Evolutionary conservation across 2,113 vertebrate species (phyloP), one percentile per base, ranked within the genome.

Genomic region (Lethenteron camtschaticum): DNA sequence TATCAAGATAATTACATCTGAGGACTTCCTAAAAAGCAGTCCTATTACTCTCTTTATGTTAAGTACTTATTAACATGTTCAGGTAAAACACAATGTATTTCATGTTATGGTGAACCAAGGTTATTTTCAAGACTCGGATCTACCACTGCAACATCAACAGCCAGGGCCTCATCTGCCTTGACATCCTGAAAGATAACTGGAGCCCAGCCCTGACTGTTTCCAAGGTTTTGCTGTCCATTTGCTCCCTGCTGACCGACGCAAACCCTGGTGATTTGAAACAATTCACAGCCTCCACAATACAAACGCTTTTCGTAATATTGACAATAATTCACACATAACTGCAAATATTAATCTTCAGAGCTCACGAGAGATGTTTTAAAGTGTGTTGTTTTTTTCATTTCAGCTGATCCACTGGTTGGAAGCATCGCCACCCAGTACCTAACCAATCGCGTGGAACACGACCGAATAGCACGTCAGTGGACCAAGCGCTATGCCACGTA

Each of bases 71-170:
- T 5, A 41, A 41, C 41, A 41, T 41, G 41, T 41, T 41, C 41
- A 41, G 41, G 5, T 41, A 41, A 41, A 6, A 41, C 72, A 63
- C 72, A 63, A 13, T 68, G 10, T 1, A 24, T 69, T 1, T 71
- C 68, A 9, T 57, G 20, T 12, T 74, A 58, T 74, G 12, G 1
- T 2, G 3, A 69, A 68, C 74, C 68, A 73, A 89, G 87, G 87
- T 89, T 78, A 89, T 86, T 76, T 89, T 89, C 78, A 85, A 86
- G 69, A 89, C 86, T 78, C 84, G 87, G 81, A 89, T 89, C 78
- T 89, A 89, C 79, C 87, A 89, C 81, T 89, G 87, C 84, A 89
- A 89, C 82, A 89, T 89, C 81, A 89, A 89, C 82, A 89, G 87
- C 82, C 87, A 89, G 83, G 87, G 87, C 78, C 85, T 89, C 78